phyloP scores from a whole-genome alignment of 2,113 vertebrate species.

The Tachysurus vachellii region DNA sequence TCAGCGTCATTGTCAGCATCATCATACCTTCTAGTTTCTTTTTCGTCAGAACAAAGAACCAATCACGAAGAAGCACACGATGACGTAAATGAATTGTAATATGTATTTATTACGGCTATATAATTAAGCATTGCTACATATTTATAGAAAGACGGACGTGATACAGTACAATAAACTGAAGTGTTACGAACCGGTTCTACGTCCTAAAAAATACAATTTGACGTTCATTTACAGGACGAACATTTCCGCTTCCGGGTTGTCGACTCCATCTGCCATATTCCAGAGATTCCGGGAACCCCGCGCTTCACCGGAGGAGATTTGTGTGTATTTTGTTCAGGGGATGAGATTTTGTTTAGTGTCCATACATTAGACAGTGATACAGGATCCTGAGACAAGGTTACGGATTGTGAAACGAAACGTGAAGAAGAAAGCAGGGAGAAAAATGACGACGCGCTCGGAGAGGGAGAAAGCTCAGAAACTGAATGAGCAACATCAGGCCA shows the following conservation, averaged over 20 bases:
- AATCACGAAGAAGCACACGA: constrained; percentile 9
- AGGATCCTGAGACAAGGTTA: constrained; percentile 21
- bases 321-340: constrained; percentile 29
- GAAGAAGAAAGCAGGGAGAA: constrained; percentile 42
- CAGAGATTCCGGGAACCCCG: constrained; percentile 34
- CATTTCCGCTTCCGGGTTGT: constrained; percentile 58
- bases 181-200: neutral
- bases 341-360: constrained; percentile 39
- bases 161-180: neutral
- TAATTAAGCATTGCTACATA: neutral
- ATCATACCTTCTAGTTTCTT: neutral
- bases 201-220: neutral
- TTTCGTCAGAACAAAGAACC: constrained; percentile 12
- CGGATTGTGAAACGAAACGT: constrained; percentile 35
- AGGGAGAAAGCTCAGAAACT: constrained; percentile 94
- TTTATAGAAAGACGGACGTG: neutral
- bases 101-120: too few relatives aligned
- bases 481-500: constrained; percentile 94
- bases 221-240: constrained; percentile 12
- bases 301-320: neutral
- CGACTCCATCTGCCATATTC: constrained; percentile 56
- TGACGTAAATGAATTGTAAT: neutral
- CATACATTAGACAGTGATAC: neutral
- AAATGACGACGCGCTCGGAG: constrained; percentile 91
- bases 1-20: neutral